Percentiles rank a stretch among this genome's conserved stretches.
Conservation (phyloP, 2,113 vertebrate species). For the Mastomys natalensis region DNA sequence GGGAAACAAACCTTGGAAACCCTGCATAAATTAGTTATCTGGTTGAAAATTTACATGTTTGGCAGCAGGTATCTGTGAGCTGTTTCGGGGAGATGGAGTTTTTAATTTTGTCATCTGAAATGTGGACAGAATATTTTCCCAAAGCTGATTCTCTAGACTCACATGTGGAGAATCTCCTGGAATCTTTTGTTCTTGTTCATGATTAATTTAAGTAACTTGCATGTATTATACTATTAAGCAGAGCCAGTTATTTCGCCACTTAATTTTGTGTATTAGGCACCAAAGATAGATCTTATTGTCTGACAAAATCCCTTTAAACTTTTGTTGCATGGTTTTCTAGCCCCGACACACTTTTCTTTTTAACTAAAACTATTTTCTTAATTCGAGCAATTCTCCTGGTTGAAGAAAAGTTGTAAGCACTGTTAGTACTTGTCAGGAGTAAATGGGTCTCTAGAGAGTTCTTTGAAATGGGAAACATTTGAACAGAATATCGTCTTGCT, state of each 20-base stretch:
- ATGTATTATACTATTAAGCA: not conserved
- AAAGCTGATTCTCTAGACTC: not conserved
- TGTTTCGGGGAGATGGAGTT: not conserved
- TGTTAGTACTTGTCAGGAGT: conserved; percentile 69
- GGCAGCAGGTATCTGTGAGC: not conserved
- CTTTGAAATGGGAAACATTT: conserved; percentile 80
- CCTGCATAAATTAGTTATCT: not conserved
- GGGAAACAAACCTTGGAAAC: conserved; percentile 27
- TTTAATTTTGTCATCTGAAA: not conserved
- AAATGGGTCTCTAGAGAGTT: conserved; percentile 81
- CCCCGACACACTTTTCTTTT: conserved; percentile 56
- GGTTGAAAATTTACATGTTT: not conserved
- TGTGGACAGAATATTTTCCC: not conserved
- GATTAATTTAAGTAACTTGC: conserved; percentile 19
- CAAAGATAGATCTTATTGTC: conserved; percentile 28
- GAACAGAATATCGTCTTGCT: conserved; percentile 74
- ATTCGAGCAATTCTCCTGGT: conserved; percentile 71
- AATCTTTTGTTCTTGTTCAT: conserved; percentile 13
- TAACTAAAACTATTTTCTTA: conserved; percentile 78
- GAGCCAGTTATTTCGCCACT: conserved; percentile 8
- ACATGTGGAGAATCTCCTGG: not conserved
- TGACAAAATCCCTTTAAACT: conserved; percentile 48
- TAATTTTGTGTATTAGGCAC: conserved; percentile 8
- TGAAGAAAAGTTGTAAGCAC: conserved; percentile 72
- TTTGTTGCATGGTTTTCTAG: conserved; percentile 46